Evolutionary conservation across 2,888 invertebrate species (phyloP).

Genomic region (Leucozona laternaria): DNA sequence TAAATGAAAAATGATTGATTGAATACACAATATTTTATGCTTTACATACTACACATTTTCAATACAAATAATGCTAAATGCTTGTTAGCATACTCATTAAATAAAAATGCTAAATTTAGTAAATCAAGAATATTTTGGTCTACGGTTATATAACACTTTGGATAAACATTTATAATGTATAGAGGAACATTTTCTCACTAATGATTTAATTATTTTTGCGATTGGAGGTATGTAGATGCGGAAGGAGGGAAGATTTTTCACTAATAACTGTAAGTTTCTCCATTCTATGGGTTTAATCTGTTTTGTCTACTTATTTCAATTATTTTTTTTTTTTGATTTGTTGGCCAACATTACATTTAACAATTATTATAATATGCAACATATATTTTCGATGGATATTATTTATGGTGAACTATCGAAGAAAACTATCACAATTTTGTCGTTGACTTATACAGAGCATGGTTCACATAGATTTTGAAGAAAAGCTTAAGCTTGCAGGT

Average conservation of each 20-base stretch:
- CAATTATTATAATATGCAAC: constrained; percentile 18
- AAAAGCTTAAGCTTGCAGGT: neutral
- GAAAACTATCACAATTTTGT: neutral
- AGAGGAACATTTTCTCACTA: constrained; percentile 19
- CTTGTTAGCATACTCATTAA: constrained; percentile 37
- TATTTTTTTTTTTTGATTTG: neutral
- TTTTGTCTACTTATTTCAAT: neutral
- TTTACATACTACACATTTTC: constrained; percentile 33
- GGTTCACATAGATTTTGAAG: neutral
- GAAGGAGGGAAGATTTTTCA: neutral
- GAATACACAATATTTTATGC: constrained; percentile 1
- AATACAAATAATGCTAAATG: constrained; percentile 3
- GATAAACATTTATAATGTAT: constrained; percentile 7
- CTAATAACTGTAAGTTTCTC: neutral
- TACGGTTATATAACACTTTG: constrained; percentile 46
- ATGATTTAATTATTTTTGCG: constrained; percentile 10
- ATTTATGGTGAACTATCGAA: neutral
- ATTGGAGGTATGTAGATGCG: neutral
- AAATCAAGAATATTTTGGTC: constrained; percentile 19
- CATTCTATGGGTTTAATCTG: neutral
- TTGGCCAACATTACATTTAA: neutral
- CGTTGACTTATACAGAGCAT: neutral
- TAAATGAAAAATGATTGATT: neutral
- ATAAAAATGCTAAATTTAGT: constrained; percentile 21
- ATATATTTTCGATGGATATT: neutral